These are phyloP conservation scores for Turritopsis dohrnii DNA, from an alignment of 30 jellyfish, hydroid and myxozoan species.

Conservation along the genomic window DNA sequence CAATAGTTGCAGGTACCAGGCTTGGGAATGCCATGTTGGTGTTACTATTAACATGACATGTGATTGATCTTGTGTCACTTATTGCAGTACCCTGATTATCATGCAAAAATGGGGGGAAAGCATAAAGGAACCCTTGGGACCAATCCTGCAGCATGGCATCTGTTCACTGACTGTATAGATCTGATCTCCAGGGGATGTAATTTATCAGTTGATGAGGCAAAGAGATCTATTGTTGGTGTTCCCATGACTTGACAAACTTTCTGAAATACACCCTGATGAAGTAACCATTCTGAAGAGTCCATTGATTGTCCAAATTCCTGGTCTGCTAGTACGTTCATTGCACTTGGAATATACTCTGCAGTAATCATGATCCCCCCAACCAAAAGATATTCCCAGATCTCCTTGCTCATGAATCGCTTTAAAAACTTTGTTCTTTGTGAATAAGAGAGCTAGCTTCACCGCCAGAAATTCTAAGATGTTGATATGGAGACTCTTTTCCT, in stretches of 20 bases:
- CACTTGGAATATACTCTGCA: conserved; percentile 3
- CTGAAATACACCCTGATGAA: not conserved
- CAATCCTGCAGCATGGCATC: conserved; percentile 10
- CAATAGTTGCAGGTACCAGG: not conserved
- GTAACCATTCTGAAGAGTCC: conserved; percentile 15
- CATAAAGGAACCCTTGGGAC: conserved; percentile 1
- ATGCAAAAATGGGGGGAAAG: conserved; percentile 9
- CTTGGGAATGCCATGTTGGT: conserved; percentile 9
- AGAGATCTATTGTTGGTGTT: not conserved
- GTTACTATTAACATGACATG: not conserved
- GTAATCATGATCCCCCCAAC: conserved; percentile 1
- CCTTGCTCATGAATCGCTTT: not conserved
- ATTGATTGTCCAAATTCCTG: not conserved
- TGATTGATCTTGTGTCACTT: conserved; percentile 2
- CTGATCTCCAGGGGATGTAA: not conserved
- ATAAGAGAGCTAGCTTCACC: not conserved
- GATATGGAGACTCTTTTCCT: not conserved
- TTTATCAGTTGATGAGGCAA: conserved; percentile 8
- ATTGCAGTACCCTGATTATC: not conserved
- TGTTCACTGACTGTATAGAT: conserved; percentile 8
- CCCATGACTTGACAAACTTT: not conserved
- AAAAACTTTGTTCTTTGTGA: not conserved
- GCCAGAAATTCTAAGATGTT: not conserved
- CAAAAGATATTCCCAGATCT: conserved; percentile 4
- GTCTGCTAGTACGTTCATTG: not conserved